Base-by-base conservation (phyloP, 2,113 vertebrate genomes). In the Gasterosteus aculeatus region DNA sequence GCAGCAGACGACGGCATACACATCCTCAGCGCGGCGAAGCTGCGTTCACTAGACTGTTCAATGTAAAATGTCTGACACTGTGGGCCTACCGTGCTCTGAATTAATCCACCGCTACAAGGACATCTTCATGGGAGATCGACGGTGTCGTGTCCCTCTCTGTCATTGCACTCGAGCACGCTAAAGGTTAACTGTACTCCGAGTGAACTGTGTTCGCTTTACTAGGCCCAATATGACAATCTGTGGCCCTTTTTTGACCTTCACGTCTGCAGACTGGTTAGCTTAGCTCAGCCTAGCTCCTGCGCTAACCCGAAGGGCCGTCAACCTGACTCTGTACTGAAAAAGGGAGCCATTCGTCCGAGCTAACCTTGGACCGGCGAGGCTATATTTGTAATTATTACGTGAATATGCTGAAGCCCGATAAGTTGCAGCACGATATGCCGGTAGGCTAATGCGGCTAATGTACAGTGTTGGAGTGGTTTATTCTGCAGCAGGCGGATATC, bases 171-270 rank as follows among this genome's bases (percentile, higher is more conserved):
- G 5, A 22, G 4, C 7, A 5, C 33, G 3, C 29, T 18, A 8
- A n/a, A 10, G 10, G 16, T 2, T 16, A 8, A 5, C 35, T 26
- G 3, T 8, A 38, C 14, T 22, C 4, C 12, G 2, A 26, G 31
- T 33, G 22, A 26, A 10, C 35, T 0, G 5, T 58, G 3, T 7
- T 26, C 2, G 2, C 18, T 46, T 3, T 5, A 38, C 14, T 29
- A 19, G 72, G 72, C 54, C 63, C 15, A 18, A 16, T 41, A 18
- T 66, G 67, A 29, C 46, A 8, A 42, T 75, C 38, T 64, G 18
- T 31, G 18, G 75, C 26, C 75, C 61, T 44, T 83, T 87, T 79
- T 54, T 93, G 91, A 92, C 91, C 92, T 93, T 92, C 91, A 93
- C n/a, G 70, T 60, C 74, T 72, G 65, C 49, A 41, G 62, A 2